These are phyloP conservation scores for Florisuga fusca DNA, from an alignment of 2,797 vertebrate species.

Conservation along the genomic window DNA sequence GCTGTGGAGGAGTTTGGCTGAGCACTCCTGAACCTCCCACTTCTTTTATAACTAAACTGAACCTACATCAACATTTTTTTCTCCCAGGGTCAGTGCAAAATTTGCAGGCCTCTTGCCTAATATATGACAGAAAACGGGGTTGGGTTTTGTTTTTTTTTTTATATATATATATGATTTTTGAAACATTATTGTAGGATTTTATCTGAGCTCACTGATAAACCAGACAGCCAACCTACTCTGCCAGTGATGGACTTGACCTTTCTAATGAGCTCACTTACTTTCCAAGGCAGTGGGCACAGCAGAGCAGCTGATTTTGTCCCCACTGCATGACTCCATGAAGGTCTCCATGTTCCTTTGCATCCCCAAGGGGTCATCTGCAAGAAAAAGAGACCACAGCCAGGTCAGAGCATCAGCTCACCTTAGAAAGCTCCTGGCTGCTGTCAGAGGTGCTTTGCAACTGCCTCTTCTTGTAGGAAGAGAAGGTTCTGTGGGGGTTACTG, in stretches of 20 bases:
- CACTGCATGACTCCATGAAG: constrained; percentile 84
- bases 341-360: constrained; percentile 77
- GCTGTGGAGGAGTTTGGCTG: not conserved
- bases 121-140: not conserved
- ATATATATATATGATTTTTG: not conserved
- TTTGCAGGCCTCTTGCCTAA: not conserved
- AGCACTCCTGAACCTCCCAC: not conserved
- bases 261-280: constrained; percentile 72
- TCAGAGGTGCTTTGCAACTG: not conserved
- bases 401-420: not conserved
- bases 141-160: not conserved
- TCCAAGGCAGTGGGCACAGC: constrained; percentile 74
- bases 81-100: not conserved
- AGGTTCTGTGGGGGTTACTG: not conserved
- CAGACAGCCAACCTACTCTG: not conserved
- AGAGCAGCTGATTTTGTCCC: constrained; percentile 86
- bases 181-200: not conserved
- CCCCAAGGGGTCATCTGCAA: constrained; percentile 71
- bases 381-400: not conserved
- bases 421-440: not conserved
- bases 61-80: not conserved
- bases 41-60: not conserved
- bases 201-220: not conserved
- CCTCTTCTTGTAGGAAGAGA: not conserved
- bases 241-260: not conserved